phyloP scores from a whole-genome alignment of 2,113 vertebrate species.

The Aldabrachelys gigantea region DNA sequence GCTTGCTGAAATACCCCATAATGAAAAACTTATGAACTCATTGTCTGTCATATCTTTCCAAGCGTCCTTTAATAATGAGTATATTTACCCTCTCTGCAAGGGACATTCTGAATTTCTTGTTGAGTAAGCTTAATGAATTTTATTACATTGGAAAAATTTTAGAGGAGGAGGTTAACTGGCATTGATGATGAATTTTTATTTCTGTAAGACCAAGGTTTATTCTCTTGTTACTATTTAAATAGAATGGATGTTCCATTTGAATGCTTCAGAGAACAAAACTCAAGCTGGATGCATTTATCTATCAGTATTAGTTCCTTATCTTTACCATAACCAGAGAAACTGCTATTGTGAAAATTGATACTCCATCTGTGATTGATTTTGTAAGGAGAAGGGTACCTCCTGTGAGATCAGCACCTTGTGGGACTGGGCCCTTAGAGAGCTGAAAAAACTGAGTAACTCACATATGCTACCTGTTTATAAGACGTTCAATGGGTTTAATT shows the following conservation, averaged over 20 bases:
- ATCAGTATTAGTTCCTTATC: not conserved
- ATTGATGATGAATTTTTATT: not conserved
- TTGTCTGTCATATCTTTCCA: not conserved
- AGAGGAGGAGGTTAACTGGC: not conserved
- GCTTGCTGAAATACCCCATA: not conserved
- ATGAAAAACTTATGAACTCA: not conserved
- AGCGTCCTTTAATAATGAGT: not conserved
- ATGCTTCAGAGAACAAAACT: not conserved
- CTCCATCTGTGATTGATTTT: not conserved
- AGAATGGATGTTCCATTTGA: not conserved
- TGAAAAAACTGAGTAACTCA: not conserved
- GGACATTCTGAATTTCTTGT: not conserved
- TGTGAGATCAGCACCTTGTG: not conserved
- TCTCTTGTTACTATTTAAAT: not conserved
- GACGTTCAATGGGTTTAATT: not conserved
- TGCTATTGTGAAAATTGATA: not conserved
- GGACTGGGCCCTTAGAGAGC: not conserved
- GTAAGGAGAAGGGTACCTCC: not conserved
- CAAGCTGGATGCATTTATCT: not conserved
- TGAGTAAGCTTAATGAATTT: not conserved
- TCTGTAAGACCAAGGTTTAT: not conserved
- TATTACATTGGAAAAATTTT: not conserved
- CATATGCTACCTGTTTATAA: not conserved
- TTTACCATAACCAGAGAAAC: not conserved
- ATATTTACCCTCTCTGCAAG: not conserved